These are phyloP conservation scores for Acleris emargana DNA, from an alignment of 2,888 invertebrate species.

Conservation along the genomic window DNA sequence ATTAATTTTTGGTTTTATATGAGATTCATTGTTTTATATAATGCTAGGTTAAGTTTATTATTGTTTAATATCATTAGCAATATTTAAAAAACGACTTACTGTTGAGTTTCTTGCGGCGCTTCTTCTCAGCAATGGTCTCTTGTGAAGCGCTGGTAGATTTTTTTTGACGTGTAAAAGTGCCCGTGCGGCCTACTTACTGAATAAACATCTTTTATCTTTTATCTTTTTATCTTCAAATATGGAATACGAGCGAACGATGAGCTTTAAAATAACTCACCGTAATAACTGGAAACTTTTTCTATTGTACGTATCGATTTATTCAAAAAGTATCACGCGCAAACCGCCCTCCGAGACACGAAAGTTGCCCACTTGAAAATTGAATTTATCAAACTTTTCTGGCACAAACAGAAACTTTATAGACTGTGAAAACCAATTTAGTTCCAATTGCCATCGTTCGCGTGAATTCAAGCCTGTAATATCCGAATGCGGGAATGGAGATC, in stretches of 20 bases:
- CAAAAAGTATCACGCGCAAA: conserved; percentile 77
- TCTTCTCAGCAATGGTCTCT: no score
- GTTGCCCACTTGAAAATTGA: conserved; percentile 77
- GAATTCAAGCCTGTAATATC: conserved; percentile 57
- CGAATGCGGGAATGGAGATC: conserved; percentile 46
- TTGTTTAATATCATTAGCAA: no score
- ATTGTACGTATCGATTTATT: conserved; percentile 69
- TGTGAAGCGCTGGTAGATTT: no score
- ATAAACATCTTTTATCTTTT: no score
- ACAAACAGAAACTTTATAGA: conserved; percentile 79
- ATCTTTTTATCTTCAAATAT: no score
- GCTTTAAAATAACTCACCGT: conserved; percentile 15
- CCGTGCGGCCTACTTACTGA: no score
- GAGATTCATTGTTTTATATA: no score
- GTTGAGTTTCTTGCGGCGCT: no score
- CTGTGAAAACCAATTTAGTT: conserved; percentile 79
- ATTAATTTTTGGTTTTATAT: no score
- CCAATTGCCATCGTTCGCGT: conserved; percentile 70
- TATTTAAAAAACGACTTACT: no score
- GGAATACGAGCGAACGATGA: conserved; percentile 18
- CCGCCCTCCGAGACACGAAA: conserved; percentile 68
- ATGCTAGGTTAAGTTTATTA: no score
- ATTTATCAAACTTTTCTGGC: conserved; percentile 79
- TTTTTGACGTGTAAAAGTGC: no score
- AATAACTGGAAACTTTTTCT: conserved; percentile 56